Evolutionary conservation across 2,113 vertebrate genomes (phyloP).

Genomic region (Vidua chalybeata): DNA sequence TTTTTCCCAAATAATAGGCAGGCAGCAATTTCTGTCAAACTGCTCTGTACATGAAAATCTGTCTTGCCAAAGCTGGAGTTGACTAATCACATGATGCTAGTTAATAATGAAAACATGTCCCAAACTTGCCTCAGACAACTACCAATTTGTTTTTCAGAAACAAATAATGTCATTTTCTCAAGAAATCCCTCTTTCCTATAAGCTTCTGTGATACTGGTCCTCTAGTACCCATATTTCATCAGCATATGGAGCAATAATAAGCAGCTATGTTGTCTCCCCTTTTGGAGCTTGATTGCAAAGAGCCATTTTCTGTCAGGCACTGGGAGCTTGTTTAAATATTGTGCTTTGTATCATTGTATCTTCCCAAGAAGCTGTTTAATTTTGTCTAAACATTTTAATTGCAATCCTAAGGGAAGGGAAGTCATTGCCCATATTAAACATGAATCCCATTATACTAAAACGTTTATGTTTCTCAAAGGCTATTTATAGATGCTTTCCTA

Average conservation of each 20-base stretch:
- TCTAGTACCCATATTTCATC: not conserved
- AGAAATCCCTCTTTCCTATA: not conserved
- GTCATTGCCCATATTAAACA: conserved; percentile 53
- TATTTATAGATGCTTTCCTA: conserved; percentile 60
- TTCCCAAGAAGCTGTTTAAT: conserved; percentile 59
- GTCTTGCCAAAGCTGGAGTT: not conserved
- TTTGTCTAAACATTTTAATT: conserved; percentile 69
- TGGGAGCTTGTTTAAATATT: conserved; percentile 49
- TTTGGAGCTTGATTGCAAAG: conserved; percentile 21
- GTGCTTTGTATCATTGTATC: not conserved
- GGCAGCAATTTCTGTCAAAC: not conserved
- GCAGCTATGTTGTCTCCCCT: not conserved
- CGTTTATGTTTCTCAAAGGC: conserved; percentile 48
- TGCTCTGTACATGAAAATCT: not conserved
- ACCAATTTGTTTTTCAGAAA: not conserved
- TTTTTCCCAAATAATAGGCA: not conserved
- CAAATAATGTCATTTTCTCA: not conserved
- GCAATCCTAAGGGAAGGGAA: conserved; percentile 46
- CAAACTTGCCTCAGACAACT: conserved; percentile 2
- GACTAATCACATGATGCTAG: not conserved
- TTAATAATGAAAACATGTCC: conserved; percentile 20
- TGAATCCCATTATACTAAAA: conserved; percentile 63
- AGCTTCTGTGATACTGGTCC: not conserved
- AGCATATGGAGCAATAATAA: not conserved
- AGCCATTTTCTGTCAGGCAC: conserved; percentile 13